Evolutionary conservation across 2,888 invertebrate genomes (phyloP).

Genomic region (Diarsia rubi): DNA sequence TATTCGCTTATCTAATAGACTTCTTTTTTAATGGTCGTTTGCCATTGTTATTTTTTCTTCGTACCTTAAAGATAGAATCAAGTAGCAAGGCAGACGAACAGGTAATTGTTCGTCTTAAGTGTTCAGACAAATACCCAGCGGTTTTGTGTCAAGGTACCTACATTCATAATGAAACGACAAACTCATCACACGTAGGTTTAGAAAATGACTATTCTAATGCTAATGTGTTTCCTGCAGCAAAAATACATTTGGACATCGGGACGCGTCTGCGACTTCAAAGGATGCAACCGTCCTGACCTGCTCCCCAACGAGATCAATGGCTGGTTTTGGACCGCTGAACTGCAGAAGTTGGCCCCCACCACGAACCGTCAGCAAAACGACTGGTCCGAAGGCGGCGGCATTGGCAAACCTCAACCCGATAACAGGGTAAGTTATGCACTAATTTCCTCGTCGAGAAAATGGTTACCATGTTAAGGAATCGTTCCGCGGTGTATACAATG

Average conservation of each 20-base stretch:
- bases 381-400: slow-evolving; percentile 97
- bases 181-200: slow-evolving; percentile 20
- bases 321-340: slow-evolving; percentile 98
- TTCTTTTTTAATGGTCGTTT: slow-evolving; percentile 69
- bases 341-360: slow-evolving; percentile 96
- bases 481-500: slow-evolving; percentile 66
- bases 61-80: slow-evolving; percentile 42
- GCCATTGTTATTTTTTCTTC: slow-evolving; percentile 70
- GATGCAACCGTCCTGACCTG: slow-evolving; percentile 96
- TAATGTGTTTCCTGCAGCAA: slow-evolving; percentile 85
- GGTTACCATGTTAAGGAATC: slow-evolving; percentile 58
- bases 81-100: slow-evolving; percentile 44
- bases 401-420: slow-evolving; percentile 96
- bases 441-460: slow-evolving; percentile 49
- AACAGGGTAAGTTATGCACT: slow-evolving; percentile 91
- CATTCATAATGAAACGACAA: slow-evolving; percentile 34
- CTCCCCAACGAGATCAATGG: slow-evolving; percentile 95
- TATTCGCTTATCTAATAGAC: slow-evolving; percentile 69
- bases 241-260: slow-evolving; percentile 98
- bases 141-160: slow-evolving; percentile 62
- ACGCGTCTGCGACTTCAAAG: slow-evolving; percentile 97
- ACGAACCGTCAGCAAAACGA: slow-evolving; percentile 96
- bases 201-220: slow-evolving; percentile 29
- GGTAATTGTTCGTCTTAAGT: slow-evolving; percentile 56
- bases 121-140: slow-evolving; percentile 39